Evolutionary conservation across 2,113 vertebrate genomes (phyloP), one percentile per base, ranked within the genome.

Genomic region (Oreochromis aureus): DNA sequence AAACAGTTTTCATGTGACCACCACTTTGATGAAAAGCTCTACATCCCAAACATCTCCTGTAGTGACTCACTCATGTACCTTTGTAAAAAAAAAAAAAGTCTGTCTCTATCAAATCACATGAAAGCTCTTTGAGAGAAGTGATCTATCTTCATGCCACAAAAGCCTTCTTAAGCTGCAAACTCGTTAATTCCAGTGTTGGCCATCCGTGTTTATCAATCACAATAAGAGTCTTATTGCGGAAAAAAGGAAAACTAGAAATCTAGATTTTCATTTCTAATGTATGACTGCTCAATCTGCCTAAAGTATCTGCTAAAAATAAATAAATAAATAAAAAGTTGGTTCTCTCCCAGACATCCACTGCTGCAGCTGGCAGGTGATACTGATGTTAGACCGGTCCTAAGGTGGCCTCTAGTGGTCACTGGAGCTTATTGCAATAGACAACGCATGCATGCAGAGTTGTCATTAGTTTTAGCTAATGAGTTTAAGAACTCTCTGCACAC

Each of bases 361-460:
- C 84, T 86, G 84, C 87, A 73, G 41, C 71, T 84, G 84, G 48
- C 87, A 81, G 22, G 54, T 46, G 16, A 78, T n/a, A 24, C n/a
- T 24, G 27, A 69, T 22, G 34, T 51, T 13, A 32, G 44, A 85
- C 2, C 3, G 5, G 44, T 32, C 32, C 73, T 53, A 58, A 53
- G 80, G 78, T 18, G 83, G 10, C 90, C 82, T 90, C 89, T 89
- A 82, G 89, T 82, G 93, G 87, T n/a, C 34, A 46, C 6, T n/a
- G 18, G 24, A 27, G 48, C 19, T 34, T 8, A 81, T 3, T 87
- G 16, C 44, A 32, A 48, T 32, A 51, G 44, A 56, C 81, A 91
- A n/a, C 41, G 55, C 11, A 10, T 5, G 1, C 2, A 16, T 18
- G n/a, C 16, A 19, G 56, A 86, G 24, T 19, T 66, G 48, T 6